Evolutionary conservation across 2,888 invertebrate species (phyloP), one percentile per base, ranked within the genome.

Genomic region (Trichopria drosophilae): DNA sequence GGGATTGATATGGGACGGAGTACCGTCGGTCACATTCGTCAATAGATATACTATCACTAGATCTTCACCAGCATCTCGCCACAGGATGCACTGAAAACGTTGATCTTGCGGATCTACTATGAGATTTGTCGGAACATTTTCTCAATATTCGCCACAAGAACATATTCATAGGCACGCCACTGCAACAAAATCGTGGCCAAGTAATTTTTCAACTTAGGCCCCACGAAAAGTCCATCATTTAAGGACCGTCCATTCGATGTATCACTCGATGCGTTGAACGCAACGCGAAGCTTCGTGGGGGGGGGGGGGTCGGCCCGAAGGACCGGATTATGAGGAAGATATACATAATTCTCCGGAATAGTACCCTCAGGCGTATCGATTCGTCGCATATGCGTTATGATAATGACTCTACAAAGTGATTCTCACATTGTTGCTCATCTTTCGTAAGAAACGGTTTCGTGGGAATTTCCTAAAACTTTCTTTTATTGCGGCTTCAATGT

Each of bases 201-300:
- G 5, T 53, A 43, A 2, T 3, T 1, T 26, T 49, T 43, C 3
- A 54, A 22, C 18, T 44, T 56, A 0, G 53, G 56, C 0, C 56
- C 53, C 9, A 36, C 24, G 7, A 35, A 4, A 6, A 50, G 40
- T 1, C 24, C 23, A 9, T 56, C 56, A 24, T 56, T 53, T 1
- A 56, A 9, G 1, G 55, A 46, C 9, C 10, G 20, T 2, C 42
- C 28, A 20, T 18, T 42, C 1, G 43, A 18, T 1, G 53, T 50
- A 3, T 24, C 13, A 2, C 37, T 23, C 7, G 55, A 56, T 3
- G 49, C 55, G 19, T 55, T 43, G 22, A 49, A 55, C 1, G 48
- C 53, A 4, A 57, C 57, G 4, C 51, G 5, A 1, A 51, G 10
- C 22, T 51, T 53, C 1, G 51, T 53, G 1, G 55, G 45, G 12